Evolutionary conservation across 2,888 invertebrate species (phyloP), one percentile per base, ranked within the genome.

Genomic region (Miltochrista miniata): DNA sequence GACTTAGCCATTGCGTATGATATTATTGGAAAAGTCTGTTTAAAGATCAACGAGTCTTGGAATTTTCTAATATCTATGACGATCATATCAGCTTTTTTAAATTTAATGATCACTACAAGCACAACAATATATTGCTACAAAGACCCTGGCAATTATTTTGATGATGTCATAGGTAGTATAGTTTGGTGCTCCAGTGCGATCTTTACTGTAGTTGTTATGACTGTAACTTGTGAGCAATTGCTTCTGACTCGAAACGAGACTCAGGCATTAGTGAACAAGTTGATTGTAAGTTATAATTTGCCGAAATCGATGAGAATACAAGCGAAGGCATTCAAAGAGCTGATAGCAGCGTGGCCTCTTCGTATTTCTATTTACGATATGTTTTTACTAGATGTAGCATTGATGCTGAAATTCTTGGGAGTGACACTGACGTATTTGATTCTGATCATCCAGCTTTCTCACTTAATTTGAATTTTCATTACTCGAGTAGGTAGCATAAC

Each of bases 341-440:
- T 85, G 4, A 74, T 83, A n/a, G 79, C 84, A 29, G 76, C 81
- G 0, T 86, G 85, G 83, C 74, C 82, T 2, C 55, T 84, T 12
- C 61, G 64, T 0, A 68, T 84, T 7, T 72, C 61, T 18, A 68
- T 83, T 2, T 87, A 80, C 46, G 80, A 85, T 48, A 82, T 88
- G 81, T 82, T 85, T 56, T 72, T 79, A 7, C 73, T 89, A 1
- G 83, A 89, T 55, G 75, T 87, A 14, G 81, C 81, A 2, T 59
- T 89, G 7, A 79, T 86, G 66, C 65, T 87, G 10, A 86, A 85
- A 45, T 87, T 85, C 18, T 24, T 86, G 34, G 85, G 83, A 56
- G 78, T 85, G 7, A 77, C 83, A 12, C 83, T 85, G 0, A 84
- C 87, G 0, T 88, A 85, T 59, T 74, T 87, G 43, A 85, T 88